A percentile compares a stretch with the other conserved stretches of the same genome.
Conservation (phyloP, 2,797 vertebrate genomes). For the Uromys caudimaculatus region DNA sequence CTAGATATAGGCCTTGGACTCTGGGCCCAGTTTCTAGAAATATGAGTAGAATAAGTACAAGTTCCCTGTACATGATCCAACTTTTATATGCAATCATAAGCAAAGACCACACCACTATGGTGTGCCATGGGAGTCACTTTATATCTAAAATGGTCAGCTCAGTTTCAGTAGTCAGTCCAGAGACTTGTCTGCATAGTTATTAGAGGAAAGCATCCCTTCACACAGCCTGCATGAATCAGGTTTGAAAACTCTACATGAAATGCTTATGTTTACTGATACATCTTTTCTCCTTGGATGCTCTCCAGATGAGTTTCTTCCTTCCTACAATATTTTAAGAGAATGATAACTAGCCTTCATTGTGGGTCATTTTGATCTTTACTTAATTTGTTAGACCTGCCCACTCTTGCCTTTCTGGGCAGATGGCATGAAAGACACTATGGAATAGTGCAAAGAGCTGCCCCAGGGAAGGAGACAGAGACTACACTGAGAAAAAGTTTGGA, state of each 20-base stretch:
- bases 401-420: background rate
- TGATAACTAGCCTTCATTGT: background rate
- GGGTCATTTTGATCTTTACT: background rate
- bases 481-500: background rate
- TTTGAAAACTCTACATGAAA: background rate
- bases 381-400: background rate
- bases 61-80: too few relatives aligned
- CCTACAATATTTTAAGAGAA: background rate
- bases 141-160: background rate
- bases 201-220: background rate
- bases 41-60: background rate
- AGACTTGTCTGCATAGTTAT: background rate
- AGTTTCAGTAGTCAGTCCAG: background rate
- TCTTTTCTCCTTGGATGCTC: background rate
- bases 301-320: background rate
- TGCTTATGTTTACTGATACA: background rate
- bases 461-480: background rate
- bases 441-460: background rate
- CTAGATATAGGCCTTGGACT: background rate
- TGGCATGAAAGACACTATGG: background rate
- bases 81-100: background rate
- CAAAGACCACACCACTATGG: background rate
- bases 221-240: background rate
- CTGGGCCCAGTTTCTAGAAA: background rate
- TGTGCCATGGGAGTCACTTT: background rate